A percentile compares a stretch with the other conserved stretches of the same genome.
Conservation (phyloP, 2,888 invertebrate genomes). For the Drosophila affinis region DNA sequence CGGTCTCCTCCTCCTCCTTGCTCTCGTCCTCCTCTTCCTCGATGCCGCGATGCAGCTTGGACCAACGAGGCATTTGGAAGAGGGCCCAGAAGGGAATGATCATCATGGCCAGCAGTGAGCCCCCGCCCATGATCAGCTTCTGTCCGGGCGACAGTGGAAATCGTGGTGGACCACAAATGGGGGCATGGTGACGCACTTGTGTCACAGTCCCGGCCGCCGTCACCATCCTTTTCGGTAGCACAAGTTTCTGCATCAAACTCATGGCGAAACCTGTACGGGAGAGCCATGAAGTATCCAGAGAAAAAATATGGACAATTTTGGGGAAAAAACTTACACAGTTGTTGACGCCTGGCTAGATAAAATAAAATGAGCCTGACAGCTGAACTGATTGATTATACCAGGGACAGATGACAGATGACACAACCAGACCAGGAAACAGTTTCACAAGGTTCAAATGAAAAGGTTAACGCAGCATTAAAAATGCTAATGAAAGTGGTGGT, state of each 20-base stretch:
- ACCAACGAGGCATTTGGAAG: constrained; percentile 59
- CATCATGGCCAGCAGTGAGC: constrained; percentile 61
- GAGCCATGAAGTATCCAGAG: not conserved
- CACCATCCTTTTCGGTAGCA: constrained; percentile 14
- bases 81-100: constrained; percentile 66
- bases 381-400: not conserved
- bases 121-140: constrained; percentile 53
- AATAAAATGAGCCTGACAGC: constrained; percentile 2
- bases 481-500: constrained; percentile 57
- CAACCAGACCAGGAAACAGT: constrained; percentile 55
- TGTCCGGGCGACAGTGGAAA: constrained; percentile 49
- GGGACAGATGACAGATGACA: constrained; percentile 11
- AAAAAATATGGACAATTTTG: not conserved
- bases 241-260: constrained; percentile 40
- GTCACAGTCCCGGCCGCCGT: not conserved
- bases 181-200: constrained; percentile 47
- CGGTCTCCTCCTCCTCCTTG: constrained; percentile 13
- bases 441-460: constrained; percentile 49
- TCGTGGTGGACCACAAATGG: constrained; percentile 72
- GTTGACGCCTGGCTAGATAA: constrained; percentile 10
- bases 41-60: constrained; percentile 55
- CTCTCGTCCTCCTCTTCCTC: constrained; percentile 35
- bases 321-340: constrained; percentile 35
- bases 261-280: constrained; percentile 35
- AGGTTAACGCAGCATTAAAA: no score